phyloP scores from a whole-genome alignment of 2,113 vertebrate species.

The Herpetotheres cachinnans region DNA sequence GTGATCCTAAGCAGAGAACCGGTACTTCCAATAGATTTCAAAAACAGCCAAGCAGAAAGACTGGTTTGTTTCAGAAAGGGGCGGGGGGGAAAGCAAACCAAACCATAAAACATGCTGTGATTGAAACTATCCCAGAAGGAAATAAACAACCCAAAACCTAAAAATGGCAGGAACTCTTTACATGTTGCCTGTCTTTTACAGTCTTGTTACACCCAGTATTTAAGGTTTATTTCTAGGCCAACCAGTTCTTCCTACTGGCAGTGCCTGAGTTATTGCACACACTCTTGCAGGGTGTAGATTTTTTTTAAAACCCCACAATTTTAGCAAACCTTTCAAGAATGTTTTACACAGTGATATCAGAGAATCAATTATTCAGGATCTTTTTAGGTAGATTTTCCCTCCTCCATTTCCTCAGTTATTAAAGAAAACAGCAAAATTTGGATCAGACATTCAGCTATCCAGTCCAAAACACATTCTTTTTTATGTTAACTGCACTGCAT shows the following conservation, averaged over 20 bases:
- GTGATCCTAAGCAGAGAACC: neutral
- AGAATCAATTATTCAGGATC: conserved; percentile 5
- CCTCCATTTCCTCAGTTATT: conserved; percentile 23
- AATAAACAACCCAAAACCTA: neutral
- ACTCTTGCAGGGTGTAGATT: neutral
- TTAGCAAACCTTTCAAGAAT: neutral
- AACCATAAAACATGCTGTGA: neutral
- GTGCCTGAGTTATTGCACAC: neutral
- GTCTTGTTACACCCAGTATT: neutral
- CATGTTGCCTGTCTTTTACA: neutral
- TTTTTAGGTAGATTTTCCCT: neutral
- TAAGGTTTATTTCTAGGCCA: conserved; percentile 41
- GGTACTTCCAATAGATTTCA: neutral
- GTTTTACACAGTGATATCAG: neutral
- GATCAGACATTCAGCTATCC: conserved; percentile 1
- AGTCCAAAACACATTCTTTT: conserved; percentile 43
- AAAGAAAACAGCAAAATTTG: conserved; percentile 22
- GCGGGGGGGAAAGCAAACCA: neutral
- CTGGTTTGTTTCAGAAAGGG: neutral
- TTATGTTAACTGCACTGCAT: conserved; percentile 20
- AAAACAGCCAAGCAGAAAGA: neutral
- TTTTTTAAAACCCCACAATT: neutral
- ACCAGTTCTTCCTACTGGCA: neutral
- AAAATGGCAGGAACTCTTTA: conserved; percentile 10
- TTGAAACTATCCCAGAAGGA: neutral